These are phyloP conservation scores for Anoplius nigerrimus DNA, from an alignment of 2,888 invertebrate genomes.

Conservation along the genomic window DNA sequence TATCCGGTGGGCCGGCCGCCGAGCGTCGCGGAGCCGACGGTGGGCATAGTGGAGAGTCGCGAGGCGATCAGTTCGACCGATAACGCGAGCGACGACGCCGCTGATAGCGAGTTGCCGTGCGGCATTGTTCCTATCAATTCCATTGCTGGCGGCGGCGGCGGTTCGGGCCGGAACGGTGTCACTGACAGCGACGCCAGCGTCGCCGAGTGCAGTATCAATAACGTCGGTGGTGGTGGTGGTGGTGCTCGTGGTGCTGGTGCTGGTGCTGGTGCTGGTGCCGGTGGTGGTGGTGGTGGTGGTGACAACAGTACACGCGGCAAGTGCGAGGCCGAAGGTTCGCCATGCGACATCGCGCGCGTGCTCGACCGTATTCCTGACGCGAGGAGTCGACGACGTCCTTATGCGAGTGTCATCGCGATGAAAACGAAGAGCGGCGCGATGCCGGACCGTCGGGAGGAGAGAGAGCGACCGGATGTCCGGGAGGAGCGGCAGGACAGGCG, in stretches of 20 bases:
- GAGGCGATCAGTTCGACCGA: too few relatives aligned
- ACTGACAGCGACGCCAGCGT: too few relatives aligned
- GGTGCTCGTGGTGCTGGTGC: too few relatives aligned
- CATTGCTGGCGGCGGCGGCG: constrained; percentile 24
- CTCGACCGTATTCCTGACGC: constrained; percentile 38
- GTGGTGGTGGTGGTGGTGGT: constrained; percentile 10
- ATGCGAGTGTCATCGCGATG: constrained; percentile 37
- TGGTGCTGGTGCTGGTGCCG: constrained; percentile 1
- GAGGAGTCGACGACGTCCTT: constrained; percentile 5
- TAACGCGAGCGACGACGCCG: too few relatives aligned
- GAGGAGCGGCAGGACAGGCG: too few relatives aligned
- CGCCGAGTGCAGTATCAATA: not conserved
- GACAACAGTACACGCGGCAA: not conserved
- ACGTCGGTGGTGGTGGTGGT: constrained; percentile 28
- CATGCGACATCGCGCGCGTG: constrained; percentile 40
- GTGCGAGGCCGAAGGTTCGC: not conserved
- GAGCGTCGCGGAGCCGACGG: constrained; percentile 22
- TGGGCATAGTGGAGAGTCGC: constrained; percentile 11
- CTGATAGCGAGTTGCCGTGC: too few relatives aligned
- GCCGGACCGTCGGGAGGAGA: too few relatives aligned
- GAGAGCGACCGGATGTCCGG: too few relatives aligned
- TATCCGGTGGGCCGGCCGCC: too few relatives aligned
- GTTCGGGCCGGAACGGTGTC: constrained; percentile 24
- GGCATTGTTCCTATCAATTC: too few relatives aligned
- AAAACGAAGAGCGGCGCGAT: constrained; percentile 47